Evolutionary conservation across 2,888 invertebrate genomes (phyloP).

Genomic region (Cephus runcator): DNA sequence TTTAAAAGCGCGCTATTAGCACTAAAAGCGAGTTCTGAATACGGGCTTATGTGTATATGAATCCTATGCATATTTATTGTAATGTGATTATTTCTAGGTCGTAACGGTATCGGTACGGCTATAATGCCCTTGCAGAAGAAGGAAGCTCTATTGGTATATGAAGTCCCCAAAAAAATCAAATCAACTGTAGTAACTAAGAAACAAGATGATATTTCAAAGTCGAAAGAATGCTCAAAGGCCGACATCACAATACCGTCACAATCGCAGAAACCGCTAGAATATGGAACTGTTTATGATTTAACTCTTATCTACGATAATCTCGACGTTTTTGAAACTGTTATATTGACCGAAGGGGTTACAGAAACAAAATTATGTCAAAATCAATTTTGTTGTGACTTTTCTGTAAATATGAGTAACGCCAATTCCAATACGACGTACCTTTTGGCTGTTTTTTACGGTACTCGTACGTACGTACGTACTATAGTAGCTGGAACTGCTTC

Average conservation of each 20-base stretch:
- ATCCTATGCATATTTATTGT: background rate
- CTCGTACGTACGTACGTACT: slow-evolving; percentile 28
- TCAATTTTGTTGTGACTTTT: slow-evolving; percentile 48
- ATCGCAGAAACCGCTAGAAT: background rate
- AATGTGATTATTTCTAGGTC: background rate
- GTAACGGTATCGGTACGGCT: background rate
- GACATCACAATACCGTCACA: background rate
- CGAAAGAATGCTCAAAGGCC: background rate
- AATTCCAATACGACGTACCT: slow-evolving; percentile 45
- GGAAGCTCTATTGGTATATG: background rate
- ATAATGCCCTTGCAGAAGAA: background rate
- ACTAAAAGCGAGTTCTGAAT: no score
- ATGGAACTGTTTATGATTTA: background rate
- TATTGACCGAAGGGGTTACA: background rate
- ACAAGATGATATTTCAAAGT: background rate
- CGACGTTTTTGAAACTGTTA: background rate
- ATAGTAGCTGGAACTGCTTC: slow-evolving; percentile 39
- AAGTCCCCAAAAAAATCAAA: background rate
- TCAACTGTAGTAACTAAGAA: background rate
- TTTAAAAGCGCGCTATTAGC: no score
- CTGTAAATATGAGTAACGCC: slow-evolving; percentile 25
- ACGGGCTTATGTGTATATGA: background rate
- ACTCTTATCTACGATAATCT: background rate
- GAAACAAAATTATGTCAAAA: slow-evolving; percentile 30
- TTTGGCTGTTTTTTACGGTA: slow-evolving; percentile 53